Conservation (phyloP, 1,140 invertebrate genomes). For the Pantala flavescens region DNA sequence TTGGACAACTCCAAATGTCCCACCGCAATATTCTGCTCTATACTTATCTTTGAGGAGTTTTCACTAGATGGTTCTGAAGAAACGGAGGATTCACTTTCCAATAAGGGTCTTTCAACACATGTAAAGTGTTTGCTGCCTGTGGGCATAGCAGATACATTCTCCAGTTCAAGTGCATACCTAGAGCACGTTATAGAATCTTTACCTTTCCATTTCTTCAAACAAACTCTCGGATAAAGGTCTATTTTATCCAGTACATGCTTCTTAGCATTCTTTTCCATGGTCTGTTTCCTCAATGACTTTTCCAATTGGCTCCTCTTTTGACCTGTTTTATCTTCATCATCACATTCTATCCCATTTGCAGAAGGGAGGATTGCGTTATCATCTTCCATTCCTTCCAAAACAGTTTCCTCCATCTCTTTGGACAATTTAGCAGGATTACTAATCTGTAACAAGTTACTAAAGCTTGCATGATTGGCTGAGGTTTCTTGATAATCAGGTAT, state of each 20-base stretch:
- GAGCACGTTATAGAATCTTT: neutral
- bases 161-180: neutral
- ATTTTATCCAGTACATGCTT: neutral
- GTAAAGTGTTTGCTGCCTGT: neutral
- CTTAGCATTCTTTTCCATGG: conserved; percentile 1
- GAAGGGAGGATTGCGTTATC: neutral
- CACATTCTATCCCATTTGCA: neutral
- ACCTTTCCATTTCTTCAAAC: conserved; percentile 1
- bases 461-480: neutral
- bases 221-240: neutral
- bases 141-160: neutral
- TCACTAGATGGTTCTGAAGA: neutral
- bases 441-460: neutral
- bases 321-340: neutral
- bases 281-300: neutral
- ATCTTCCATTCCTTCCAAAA: neutral
- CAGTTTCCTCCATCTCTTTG: neutral
- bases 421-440: neutral
- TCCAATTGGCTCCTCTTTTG: neutral
- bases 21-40: neutral
- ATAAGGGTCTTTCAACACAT: neutral
- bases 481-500: neutral
- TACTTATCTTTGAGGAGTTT: neutral
- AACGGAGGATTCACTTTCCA: neutral
- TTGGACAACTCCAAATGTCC: conserved; percentile 1